Evolutionary conservation across 2,888 invertebrate species (phyloP).

Genomic region (Pocota personata): DNA sequence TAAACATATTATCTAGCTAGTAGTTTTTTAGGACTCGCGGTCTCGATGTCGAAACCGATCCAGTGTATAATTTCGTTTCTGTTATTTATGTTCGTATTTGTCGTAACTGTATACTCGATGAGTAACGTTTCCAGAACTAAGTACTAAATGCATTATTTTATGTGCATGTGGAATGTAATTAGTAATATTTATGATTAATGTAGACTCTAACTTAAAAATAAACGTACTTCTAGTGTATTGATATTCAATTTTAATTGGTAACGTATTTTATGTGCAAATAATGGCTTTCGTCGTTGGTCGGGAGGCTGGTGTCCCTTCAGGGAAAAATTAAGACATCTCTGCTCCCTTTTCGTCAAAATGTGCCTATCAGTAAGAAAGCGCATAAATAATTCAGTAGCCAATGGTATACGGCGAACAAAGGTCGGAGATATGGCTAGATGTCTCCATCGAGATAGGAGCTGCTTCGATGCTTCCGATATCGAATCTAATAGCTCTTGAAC

Average conservation of each 20-base stretch:
- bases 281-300: too few relatives aligned
- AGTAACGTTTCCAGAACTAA: constrained; percentile 40
- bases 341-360: too few relatives aligned
- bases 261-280: background rate
- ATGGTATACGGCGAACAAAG: too few relatives aligned
- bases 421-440: too few relatives aligned
- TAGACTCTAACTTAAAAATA: constrained; percentile 58
- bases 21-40: background rate
- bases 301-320: too few relatives aligned
- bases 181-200: constrained; percentile 56
- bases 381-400: too few relatives aligned
- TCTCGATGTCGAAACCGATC: background rate
- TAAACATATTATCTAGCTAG: constrained; percentile 15
- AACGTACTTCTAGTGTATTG: constrained; percentile 55
- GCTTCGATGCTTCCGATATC: too few relatives aligned
- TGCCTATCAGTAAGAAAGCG: too few relatives aligned
- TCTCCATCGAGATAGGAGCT: too few relatives aligned
- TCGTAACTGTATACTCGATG: constrained; percentile 48
- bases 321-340: too few relatives aligned
- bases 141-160: constrained; percentile 59
- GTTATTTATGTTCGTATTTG: constrained; percentile 41
- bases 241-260: background rate
- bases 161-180: constrained; percentile 46
- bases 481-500: too few relatives aligned
- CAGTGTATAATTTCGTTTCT: constrained; percentile 16